Percentiles rank a stretch among this genome's conserved stretches.
phyloP scores from a whole-genome alignment of 1,140 invertebrate species.

The Nixonia krombeini region DNA sequence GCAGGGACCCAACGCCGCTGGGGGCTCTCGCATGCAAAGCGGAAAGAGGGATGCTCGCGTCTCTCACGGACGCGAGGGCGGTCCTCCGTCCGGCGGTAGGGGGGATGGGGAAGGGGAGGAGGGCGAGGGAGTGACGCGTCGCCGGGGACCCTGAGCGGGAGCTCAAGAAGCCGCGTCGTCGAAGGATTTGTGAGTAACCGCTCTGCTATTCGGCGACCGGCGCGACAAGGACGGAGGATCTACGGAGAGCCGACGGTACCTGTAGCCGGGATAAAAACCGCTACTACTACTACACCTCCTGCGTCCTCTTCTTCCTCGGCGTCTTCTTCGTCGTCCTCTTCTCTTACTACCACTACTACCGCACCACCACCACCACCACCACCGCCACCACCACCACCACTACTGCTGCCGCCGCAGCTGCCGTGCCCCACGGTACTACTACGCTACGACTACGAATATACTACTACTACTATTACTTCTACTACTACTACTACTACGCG shows the following conservation, averaged over 20 bases:
- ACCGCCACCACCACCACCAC: too few species aligned
- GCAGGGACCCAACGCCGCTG: constrained; percentile 21
- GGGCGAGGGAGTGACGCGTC: too few species aligned
- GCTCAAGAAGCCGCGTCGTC: constrained; percentile 64
- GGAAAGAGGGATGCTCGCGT: constrained; percentile 56
- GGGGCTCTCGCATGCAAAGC: constrained; percentile 33
- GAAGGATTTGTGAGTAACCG: constrained; percentile 70
- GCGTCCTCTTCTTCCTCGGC: constrained; percentile 28
- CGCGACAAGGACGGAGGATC: constrained; percentile 52
- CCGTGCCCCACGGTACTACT: too few species aligned
- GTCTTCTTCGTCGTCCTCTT: constrained; percentile 25
- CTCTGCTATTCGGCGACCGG: constrained; percentile 66
- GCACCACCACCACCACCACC: too few species aligned
- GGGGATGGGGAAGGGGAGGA: constrained; percentile 36
- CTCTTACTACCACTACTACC: constrained; percentile 50
- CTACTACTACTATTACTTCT: too few species aligned
- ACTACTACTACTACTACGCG: constrained; percentile 18
- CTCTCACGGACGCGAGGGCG: constrained; percentile 57
- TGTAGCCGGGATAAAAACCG: constrained; percentile 56
- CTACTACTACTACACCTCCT: constrained; percentile 59
- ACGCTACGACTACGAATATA: too few species aligned
- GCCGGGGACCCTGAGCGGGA: constrained; percentile 53
- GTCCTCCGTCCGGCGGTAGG: constrained; percentile 34
- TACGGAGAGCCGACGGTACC: constrained; percentile 3
- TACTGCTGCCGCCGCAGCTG: too few species aligned